phyloP scores from a whole-genome alignment of 1,140 invertebrate species.

The Rhopalosiphum maidis region DNA sequence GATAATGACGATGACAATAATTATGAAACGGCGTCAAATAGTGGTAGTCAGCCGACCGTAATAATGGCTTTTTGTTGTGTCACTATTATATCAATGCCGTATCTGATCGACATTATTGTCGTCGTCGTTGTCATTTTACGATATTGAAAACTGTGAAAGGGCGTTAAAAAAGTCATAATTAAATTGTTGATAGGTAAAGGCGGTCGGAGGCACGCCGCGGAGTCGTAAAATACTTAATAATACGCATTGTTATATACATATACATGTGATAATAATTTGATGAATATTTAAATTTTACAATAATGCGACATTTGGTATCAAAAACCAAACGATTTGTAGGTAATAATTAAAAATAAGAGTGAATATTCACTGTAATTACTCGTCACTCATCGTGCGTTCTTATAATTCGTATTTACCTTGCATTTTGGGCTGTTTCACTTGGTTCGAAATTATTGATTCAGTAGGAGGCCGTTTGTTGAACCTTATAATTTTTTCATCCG shows the following conservation, averaged over 20 bases:
- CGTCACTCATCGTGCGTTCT: neutral
- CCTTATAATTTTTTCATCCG: slow-evolving; percentile 40
- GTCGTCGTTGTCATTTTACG: neutral
- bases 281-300: neutral
- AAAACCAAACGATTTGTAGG: neutral
- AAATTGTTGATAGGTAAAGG: neutral
- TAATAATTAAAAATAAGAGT: neutral
- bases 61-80: neutral
- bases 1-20: neutral
- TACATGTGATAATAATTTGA: neutral
- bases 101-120: neutral
- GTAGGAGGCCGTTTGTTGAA: slow-evolving; percentile 17
- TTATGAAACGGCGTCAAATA: slow-evolving; percentile 1
- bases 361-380: neutral
- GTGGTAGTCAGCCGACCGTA: neutral
- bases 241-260: neutral
- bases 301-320: neutral
- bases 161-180: neutral
- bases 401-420: slow-evolving; percentile 17
- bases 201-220: neutral
- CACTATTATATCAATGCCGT: neutral
- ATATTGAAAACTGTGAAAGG: neutral
- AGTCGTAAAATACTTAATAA: neutral
- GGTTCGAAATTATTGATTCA: slow-evolving; percentile 38
- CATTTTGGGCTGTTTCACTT: neutral